These are phyloP conservation scores for Chaetorhynchus papuensis DNA, from an alignment of 2,113 vertebrate genomes.

Conservation along the genomic window DNA sequence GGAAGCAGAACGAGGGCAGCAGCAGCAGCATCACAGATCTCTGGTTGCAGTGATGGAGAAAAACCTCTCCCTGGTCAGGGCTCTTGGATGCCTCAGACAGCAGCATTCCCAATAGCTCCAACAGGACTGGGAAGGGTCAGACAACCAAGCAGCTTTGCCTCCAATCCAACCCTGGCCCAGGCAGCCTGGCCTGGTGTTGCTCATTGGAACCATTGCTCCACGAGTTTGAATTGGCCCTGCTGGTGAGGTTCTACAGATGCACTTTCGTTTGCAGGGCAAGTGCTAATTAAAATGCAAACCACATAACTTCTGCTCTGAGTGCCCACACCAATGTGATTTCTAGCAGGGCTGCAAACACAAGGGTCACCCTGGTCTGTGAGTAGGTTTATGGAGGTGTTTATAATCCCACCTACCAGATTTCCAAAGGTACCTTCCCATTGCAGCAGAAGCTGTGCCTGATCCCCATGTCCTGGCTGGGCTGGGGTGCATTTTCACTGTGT, in stretches of 20 bases:
- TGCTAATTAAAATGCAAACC: background rate
- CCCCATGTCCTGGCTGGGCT: background rate
- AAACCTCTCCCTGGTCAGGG: background rate
- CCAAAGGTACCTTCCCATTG: background rate
- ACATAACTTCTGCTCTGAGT: background rate
- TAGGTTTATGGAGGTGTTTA: background rate
- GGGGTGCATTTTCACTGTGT: background rate
- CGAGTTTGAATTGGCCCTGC: background rate
- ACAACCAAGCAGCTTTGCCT: background rate
- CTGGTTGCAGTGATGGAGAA: background rate
- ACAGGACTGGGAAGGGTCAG: background rate
- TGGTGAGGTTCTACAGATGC: background rate
- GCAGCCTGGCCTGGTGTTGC: background rate
- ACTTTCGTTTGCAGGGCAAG: background rate
- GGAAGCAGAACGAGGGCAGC: background rate
- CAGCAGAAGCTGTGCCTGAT: background rate
- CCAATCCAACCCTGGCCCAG: fast-evolving
- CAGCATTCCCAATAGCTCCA: background rate
- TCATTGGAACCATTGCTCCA: fast-evolving
- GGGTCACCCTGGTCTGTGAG: background rate
- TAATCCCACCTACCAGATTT: background rate
- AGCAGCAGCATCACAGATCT: background rate
- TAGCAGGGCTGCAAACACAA: background rate
- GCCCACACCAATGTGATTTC: background rate
- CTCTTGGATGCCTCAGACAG: background rate